Base-by-base conservation (phyloP, 2,113 vertebrate species). In the Octodon degus region DNA sequence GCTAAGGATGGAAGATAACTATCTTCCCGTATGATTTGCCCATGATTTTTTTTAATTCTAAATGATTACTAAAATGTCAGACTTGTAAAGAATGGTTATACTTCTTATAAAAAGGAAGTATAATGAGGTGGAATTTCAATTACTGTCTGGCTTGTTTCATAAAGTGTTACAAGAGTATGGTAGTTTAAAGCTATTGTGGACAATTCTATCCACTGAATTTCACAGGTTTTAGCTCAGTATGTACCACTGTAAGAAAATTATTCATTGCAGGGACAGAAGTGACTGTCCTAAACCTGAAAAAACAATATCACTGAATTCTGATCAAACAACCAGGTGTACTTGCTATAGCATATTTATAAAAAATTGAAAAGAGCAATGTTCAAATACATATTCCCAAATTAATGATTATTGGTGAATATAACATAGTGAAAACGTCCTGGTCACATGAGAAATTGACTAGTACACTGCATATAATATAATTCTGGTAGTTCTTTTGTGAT, bases 1-100 rank as follows among this genome's bases (percentile, higher is more conserved):
- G 98, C 94, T 95, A 98, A 98, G 97, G 96, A 96, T 6, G 50
- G 67, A 95, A 97, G 90, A 98, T 97, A 98, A 97, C 79, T 72
- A 97, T 96, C 92, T 98, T 97, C 94, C 94, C 70, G 5, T 96
- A 95, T 96, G 96, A 97, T 98, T 97, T 97, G 97, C 95, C 88
- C 87, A 95, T 96, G 95, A 95, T 50, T 96, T 89, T 93, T 89
- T 93, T 89, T 92, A 94, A 79, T 91, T 90, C 90, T 96, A 77
- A 98, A 80, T 96, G 97, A 97, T 96, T 90, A 93, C 93, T 89
- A 67, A 97, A 97, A 94, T 97, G 95, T 96, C 92, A 97, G 85
- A 84, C 67, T 81, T 83, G 72, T 93, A 97, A 97, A 88, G 40
- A 95, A 90, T 0, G 1, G 96, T 95, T 95, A 70, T 95, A 80